These are phyloP conservation scores for Coptodon bakossiorum DNA, from an alignment of 2,113 vertebrate species.

Conservation along the genomic window DNA sequence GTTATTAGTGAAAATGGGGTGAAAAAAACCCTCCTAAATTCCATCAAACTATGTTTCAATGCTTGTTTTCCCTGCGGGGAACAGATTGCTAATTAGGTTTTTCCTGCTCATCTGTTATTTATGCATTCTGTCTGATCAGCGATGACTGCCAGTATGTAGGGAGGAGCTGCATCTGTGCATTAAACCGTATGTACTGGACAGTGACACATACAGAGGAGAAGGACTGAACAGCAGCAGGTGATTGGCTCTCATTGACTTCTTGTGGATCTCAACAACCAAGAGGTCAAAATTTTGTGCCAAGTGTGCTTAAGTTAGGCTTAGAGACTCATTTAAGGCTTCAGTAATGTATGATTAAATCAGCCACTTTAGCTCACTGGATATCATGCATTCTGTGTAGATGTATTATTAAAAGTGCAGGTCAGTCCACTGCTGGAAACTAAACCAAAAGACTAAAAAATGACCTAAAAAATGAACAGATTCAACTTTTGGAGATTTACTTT, in stretches of 20 bases:
- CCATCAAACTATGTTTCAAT: constrained; percentile 4
- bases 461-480: neutral
- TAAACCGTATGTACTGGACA: neutral
- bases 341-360: neutral
- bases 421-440: neutral
- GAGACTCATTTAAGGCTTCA: neutral
- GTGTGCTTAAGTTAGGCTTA: neutral
- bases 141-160: constrained; percentile 2
- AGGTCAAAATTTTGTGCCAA: neutral
- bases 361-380: neutral
- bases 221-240: neutral
- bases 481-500: too few species aligned
- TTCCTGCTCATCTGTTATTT: constrained; percentile 49
- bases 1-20: constrained; percentile 31
- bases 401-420: neutral
- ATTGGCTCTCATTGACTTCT: neutral
- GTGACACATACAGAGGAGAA: neutral
- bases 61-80: constrained; percentile 12
- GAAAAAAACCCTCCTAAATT: neutral
- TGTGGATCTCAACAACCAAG: neutral
- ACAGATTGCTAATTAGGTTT: constrained; percentile 44
- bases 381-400: neutral
- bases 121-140: constrained; percentile 60
- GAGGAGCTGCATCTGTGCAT: constrained; percentile 3
- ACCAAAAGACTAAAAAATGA: neutral